Evolutionary conservation across 2,113 vertebrate species (phyloP), one percentile per base, ranked within the genome.

Genomic region (Steatornis caripensis): DNA sequence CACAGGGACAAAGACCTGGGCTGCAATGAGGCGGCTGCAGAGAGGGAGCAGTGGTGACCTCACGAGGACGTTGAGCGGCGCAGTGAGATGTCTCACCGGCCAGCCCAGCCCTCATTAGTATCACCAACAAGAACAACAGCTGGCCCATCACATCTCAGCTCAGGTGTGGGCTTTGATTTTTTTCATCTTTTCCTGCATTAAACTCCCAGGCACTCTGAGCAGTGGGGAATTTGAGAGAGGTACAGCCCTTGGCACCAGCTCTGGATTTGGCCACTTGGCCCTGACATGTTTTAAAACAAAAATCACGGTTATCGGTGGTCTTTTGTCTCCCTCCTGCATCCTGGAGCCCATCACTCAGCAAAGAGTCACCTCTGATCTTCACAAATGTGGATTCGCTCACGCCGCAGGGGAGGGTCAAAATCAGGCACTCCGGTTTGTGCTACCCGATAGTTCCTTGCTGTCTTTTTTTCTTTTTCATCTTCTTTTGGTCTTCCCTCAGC

Each of bases 61-160:
- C 39, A 3, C 0, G 1, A 53, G 49, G 24, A 58, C 3, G 0
- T 3, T 0, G 1, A 82, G 32, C 24, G 76, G 30, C 12, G 0
- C 0, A 14, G 20, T 9, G 64, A 81, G 29, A 19, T 39, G 18
- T 86, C 49, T 65, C 58, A 30, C n/a, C 1, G 10, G 68, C 32
- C 61, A 70, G 41, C 12, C 21, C n/a, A 66, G 55, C 18, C 72
- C 9, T 69, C 18, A 10, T 78, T 78, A 62, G 11, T 58, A 11
- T 36, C 65, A 62, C 26, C 41, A 74, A 3, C 21, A 29, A 51
- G 46, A 45, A 5, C 15, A 57, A 6, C 14, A 84, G 54, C 29
- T 60, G 41, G 21, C 24, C 49, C 24, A 27, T 21, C 66, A 69
- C 34, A 30, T 19, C 61, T 66, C 68, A 82, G 46, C 48, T 89